Base-by-base conservation (phyloP, 2,888 invertebrate genomes). In the Monopis laevigella region DNA sequence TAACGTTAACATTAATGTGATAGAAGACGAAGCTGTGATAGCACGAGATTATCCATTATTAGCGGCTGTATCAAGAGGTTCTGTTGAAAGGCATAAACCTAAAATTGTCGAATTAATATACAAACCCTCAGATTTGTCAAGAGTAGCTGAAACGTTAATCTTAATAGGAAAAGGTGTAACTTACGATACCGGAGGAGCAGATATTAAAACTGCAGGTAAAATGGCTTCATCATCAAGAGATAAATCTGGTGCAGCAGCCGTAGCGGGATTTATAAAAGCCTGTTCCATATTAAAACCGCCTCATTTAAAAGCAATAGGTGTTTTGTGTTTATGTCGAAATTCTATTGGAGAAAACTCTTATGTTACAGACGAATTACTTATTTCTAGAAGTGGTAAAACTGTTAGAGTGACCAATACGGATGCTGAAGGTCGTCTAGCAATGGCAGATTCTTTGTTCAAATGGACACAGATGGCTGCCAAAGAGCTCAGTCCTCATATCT, bases 101-200 rank as follows among this genome's bases (percentile, higher is more conserved):
- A 82, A 92, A 46, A 55, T 80, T 0, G 58, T 78, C 0, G 67
- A 73, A 52, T 63, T 93, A 41, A 88, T 86, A 28, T 93, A 93
- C 62, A 83, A 72, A 17, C 85, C 86, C 0, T 64, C 75, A 0
- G 80, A 83, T 39, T 53, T 51, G 0, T 51, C 55, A 0, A 59
- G 83, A 18, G 69, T 86, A 0, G 77, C 82, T 10, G 87, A 90
- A 54, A 94, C 94, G 0, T 56, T 94, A 1, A 83, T 91, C 62
- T 61, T 96, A 1, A 91, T 96, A 10, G 95, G 95, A 10, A 95
- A 96, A 82, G 95, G 94, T 28, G 93, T 96, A 2, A 89, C 89
- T 2, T 89, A 88, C 48, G 89, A 90, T 51, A 88, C 92, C 11
- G 93, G 93, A 34, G 93, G 92, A 40, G 86, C 86, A 46, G 89